Conservation (phyloP, 2,888 invertebrate genomes). For the Polydrusus tereticollis region DNA sequence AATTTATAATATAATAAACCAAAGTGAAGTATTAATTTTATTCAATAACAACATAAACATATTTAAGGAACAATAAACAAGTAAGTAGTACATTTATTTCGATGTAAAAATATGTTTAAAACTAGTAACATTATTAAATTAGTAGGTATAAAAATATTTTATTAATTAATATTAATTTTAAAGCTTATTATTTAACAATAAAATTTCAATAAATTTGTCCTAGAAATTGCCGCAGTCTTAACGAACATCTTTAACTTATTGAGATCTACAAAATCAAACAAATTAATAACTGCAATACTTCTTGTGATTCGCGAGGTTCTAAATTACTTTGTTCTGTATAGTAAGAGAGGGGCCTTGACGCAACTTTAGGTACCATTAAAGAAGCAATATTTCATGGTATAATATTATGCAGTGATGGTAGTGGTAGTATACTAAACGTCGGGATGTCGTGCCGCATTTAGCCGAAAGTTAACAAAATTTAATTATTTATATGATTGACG, state of each 20-base stretch:
- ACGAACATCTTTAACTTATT: not conserved
- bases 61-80: conserved; percentile 7
- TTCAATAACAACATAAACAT: conserved; percentile 11
- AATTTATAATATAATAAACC: not conserved
- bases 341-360: no score
- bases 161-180: not conserved
- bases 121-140: not conserved
- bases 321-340: no score
- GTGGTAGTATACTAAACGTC: no score
- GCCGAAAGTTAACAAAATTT: no score
- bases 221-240: not conserved
- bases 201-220: not conserved
- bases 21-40: not conserved
- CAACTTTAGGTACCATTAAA: no score
- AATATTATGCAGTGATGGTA: no score
- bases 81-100: not conserved
- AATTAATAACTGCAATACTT: no score
- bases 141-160: not conserved
- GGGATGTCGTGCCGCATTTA: no score
- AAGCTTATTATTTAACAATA: not conserved
- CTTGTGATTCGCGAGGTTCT: no score
- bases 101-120: not conserved
- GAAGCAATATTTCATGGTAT: no score
- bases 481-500: no score
- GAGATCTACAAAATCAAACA: not conserved